These are phyloP conservation scores for Dipus sagitta DNA, from an alignment of 2,797 vertebrate species.

Conservation along the genomic window DNA sequence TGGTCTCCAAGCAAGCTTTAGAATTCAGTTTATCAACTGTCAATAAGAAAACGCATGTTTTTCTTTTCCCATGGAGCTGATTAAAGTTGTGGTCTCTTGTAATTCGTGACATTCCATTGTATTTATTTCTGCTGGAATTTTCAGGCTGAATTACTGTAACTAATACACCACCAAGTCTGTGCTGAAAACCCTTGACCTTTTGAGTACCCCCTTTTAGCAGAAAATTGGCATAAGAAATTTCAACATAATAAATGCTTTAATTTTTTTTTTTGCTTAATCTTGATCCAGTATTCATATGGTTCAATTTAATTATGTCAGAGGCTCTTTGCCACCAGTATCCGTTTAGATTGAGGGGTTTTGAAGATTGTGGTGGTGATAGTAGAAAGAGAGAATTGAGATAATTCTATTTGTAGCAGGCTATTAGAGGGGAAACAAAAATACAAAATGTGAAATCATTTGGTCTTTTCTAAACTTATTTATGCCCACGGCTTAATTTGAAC, in stretches of 20 bases:
- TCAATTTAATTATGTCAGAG: constrained; percentile 83
- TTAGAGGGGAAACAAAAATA: constrained; percentile 67
- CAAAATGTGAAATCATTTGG: constrained; percentile 65
- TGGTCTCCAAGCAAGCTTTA: constrained; percentile 74
- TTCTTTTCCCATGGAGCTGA: constrained; percentile 87
- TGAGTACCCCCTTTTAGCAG: constrained; percentile 84
- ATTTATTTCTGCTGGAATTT: constrained; percentile 88
- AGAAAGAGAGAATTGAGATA: constrained; percentile 73
- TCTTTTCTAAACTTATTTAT: constrained; percentile 72
- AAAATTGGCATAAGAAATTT: constrained; percentile 89
- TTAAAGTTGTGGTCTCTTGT: constrained; percentile 87
- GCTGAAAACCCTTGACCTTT: constrained; percentile 87
- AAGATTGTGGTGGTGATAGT: constrained; percentile 80
- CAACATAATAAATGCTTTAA: constrained; percentile 85
- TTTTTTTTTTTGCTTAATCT: constrained; percentile 83
- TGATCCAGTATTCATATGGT: constrained; percentile 83
- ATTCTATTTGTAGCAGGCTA: constrained; percentile 81
- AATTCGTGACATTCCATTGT: constrained; percentile 86
- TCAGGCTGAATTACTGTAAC: constrained; percentile 89
- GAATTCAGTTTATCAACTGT: constrained; percentile 86
- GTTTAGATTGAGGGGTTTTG: constrained; percentile 79
- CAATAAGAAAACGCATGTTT: constrained; percentile 85
- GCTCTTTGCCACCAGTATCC: constrained; percentile 81
- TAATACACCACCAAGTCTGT: constrained; percentile 86
- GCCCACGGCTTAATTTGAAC: constrained; percentile 52